A percentile compares a stretch with the other conserved stretches of the same genome.
These are phyloP conservation scores for Rallus limicola DNA, from an alignment of 2,113 vertebrate genomes.

Conservation along the genomic window DNA sequence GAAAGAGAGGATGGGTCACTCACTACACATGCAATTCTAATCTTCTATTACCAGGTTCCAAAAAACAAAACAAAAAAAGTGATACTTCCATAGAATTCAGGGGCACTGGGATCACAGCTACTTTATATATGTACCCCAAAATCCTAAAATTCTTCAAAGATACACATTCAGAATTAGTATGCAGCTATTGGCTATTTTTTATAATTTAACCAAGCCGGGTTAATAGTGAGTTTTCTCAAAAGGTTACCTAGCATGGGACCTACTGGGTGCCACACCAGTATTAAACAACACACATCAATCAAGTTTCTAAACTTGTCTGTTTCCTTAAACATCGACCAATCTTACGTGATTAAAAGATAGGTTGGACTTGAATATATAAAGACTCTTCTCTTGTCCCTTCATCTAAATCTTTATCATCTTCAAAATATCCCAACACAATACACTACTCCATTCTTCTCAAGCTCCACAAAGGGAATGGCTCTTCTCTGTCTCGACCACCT, in stretches of 20 bases:
- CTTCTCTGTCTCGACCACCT: neutral
- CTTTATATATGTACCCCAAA: neutral
- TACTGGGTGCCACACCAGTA: neutral
- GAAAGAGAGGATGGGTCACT: neutral
- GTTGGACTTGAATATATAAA: neutral
- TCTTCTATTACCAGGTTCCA: neutral
- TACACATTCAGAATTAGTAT: neutral
- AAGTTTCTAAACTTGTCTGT: neutral
- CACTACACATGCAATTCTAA: neutral
- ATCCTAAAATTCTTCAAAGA: neutral
- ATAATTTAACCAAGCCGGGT: neutral
- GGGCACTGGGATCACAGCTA: neutral
- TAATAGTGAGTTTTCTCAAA: neutral
- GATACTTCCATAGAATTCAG: neutral
- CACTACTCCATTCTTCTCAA: neutral
- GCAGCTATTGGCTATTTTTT: neutral
- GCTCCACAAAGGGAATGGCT: neutral
- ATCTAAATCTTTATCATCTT: neutral
- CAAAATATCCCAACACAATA: neutral
- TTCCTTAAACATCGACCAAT: neutral
- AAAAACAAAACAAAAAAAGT: too few relatives aligned
- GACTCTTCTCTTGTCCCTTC: neutral
- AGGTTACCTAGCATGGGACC: neutral
- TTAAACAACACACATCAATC: neutral
- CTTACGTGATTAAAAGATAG: accelerated